Evolutionary conservation across 2,888 invertebrate genomes (phyloP), one percentile per base, ranked within the genome.

Genomic region (Iphiclides podalirius): DNA sequence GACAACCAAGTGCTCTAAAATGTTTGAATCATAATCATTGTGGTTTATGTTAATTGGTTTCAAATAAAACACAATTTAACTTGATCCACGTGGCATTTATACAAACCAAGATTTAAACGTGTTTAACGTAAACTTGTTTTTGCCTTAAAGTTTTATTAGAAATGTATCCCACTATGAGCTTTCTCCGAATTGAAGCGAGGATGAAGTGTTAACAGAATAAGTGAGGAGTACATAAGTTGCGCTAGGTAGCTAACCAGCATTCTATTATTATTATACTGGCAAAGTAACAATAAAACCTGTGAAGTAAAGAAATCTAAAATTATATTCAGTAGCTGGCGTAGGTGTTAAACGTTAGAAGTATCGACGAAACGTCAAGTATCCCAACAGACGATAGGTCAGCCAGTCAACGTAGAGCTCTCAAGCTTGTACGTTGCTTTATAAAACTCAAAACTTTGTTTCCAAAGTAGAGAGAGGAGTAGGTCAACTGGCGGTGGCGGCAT

Each of bases 341-440:
- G 72, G 80, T 79, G 83, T 81, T 70, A 78, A 81, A 76, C 62
- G 69, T 31, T 8, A 75, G 76, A 73, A 75, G 64, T 66, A 79
- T 79, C 82, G 70, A 64, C 62, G 54, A 57, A 66, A 67, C 72
- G 75, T 78, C 75, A 77, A 72, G 67, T 61, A 64, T 67, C 64
- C 63, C 63, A 66, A 68, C 61, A 60, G 58, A 63, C 64, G 66
- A 71, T 62, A 62, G 63, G 51, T 56, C 60, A 55, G 54, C 79
- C 77, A 75, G 52, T 43, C 9, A 36, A 58, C 73, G 28, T 36
- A 31, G 50, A 67, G 45, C 76, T 52, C 53, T 54, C 52, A 60
- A 63, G 60, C 57, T 47, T 57, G 52, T 48, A 50, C 53, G 52
- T 52, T 39, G 46, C 48, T 49, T 54, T 56, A 55, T 43, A 49